Conservation (phyloP, 2,113 vertebrate genomes). For the Perca schrenkii region DNA sequence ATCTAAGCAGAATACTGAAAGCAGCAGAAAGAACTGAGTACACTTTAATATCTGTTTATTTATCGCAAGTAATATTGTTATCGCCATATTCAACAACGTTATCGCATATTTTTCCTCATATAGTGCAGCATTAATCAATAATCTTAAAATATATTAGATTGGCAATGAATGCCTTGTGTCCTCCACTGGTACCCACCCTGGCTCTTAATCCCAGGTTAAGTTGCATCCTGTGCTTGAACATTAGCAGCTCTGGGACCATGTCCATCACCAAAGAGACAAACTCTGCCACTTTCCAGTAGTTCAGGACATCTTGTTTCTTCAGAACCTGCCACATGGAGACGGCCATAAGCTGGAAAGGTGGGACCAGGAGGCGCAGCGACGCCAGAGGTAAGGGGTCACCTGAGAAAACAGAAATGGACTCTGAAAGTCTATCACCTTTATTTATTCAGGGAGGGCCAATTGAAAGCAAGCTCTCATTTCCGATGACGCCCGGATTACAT, state of each 20-base stretch:
- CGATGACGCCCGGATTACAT: too few relatives aligned
- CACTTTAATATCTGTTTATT: too few relatives aligned
- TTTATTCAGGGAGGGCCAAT: too few relatives aligned
- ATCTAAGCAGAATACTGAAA: too few relatives aligned
- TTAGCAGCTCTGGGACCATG: slow-evolving; percentile 82
- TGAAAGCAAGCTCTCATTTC: too few relatives aligned
- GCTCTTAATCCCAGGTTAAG: slow-evolving; percentile 84
- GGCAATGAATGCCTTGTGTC: not conserved
- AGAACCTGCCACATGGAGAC: slow-evolving; percentile 82
- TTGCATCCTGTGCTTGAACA: slow-evolving; percentile 80
- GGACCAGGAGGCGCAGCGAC: slow-evolving; percentile 73
- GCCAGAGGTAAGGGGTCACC: slow-evolving; percentile 52
- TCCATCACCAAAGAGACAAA: slow-evolving; percentile 77
- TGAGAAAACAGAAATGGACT: slow-evolving; percentile 22
- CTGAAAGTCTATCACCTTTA: not conserved
- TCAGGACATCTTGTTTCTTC: slow-evolving; percentile 58
- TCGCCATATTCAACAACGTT: too few relatives aligned
- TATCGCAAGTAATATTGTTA: too few relatives aligned
- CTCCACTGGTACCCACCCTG: slow-evolving; percentile 73
- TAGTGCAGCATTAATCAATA: too few relatives aligned
- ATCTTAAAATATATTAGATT: too few relatives aligned
- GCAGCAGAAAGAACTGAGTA: too few relatives aligned
- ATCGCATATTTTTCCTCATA: too few relatives aligned
- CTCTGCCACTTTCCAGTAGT: slow-evolving; percentile 81
- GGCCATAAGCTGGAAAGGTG: slow-evolving; percentile 78